Evolutionary conservation across 2,797 vertebrate species (phyloP), one percentile per base, ranked within the genome.

Genomic region (Urocyon cinereoargenteus): DNA sequence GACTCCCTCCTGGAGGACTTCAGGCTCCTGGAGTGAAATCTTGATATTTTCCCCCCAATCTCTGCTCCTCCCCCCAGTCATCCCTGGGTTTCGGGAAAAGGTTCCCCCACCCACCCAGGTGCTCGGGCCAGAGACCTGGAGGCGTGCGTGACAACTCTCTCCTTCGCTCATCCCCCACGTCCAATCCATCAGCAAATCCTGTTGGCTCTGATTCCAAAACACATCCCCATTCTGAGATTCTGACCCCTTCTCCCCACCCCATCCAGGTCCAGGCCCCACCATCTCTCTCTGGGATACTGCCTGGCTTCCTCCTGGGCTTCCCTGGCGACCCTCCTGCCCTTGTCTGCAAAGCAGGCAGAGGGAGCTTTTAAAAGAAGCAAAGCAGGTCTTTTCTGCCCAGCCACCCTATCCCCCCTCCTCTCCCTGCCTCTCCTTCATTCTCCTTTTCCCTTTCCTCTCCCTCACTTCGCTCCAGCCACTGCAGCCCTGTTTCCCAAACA

Each of bases 111-210:
- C 78, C 64, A 95, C 75, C 97, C 96, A 97, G 97, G 95, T 97
- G 97, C 97, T 95, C 61, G 34, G 86, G 70, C 83, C 84, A 19
- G 86, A 88, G 78, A 95, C 95, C 93, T 93, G 90, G 93, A 94
- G 92, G 40, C n/a, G 21, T 36, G 16, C 45, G 24, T 87, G 97
- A 93, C 26, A 45, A 51, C 85, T 49, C 51, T 87, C 94, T 92
- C 73, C 79, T 66, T 86, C 12, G 14, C 66, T 84, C 84, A 72
- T 95, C 97, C 94, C 98, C 85, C 90, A 75, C 2, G 77, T 72
- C 95, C 96, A 78, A 97, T 97, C 89, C 94, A 96, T 97, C 97
- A 98, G 92, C 89, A 83, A 82, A 75, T 90, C 84, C 72, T 91
- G 90, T 64, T 97, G 97, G 97, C 96, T 93, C 81, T 53, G 86